A percentile compares a stretch with the other conserved stretches of the same genome.
These are phyloP conservation scores for Euura lappo DNA, from an alignment of 1,140 invertebrate species.

Conservation along the genomic window DNA sequence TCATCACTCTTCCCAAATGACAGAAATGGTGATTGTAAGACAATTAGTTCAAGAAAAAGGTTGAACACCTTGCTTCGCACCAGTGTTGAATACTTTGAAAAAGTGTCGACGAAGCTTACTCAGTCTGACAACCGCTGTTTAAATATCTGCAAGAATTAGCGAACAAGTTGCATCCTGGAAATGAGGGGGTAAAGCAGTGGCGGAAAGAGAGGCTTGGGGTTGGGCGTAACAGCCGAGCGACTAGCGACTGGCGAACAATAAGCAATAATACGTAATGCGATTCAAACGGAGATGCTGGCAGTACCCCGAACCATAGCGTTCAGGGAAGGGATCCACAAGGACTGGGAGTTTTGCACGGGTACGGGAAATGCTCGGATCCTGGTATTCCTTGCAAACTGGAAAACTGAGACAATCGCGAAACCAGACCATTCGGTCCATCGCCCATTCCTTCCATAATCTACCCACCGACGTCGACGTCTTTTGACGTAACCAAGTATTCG, in stretches of 20 bases:
- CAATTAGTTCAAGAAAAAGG: no score
- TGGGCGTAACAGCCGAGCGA: slow-evolving; percentile 23
- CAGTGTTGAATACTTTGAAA: no score
- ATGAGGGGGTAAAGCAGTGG: background rate
- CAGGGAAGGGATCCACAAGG: slow-evolving; percentile 28
- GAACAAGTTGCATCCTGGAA: slow-evolving; percentile 20
- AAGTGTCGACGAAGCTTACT: no score
- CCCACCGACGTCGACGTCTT: background rate
- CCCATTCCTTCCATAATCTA: slow-evolving; percentile 37
- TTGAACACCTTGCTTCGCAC: no score
- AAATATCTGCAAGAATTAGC: slow-evolving; percentile 31
- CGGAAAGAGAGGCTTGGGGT: background rate
- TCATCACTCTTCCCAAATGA: no score
- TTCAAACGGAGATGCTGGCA: slow-evolving; percentile 52
- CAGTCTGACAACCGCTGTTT: slow-evolving; percentile 17
- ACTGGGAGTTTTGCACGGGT: background rate
- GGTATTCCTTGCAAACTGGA: slow-evolving; percentile 48
- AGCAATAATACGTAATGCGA: slow-evolving; percentile 57
- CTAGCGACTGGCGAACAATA: slow-evolving; percentile 47
- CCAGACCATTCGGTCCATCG: slow-evolving; percentile 45
- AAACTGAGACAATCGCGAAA: slow-evolving; percentile 53
- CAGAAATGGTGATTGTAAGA: no score
- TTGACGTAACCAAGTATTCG: background rate
- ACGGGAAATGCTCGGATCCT: slow-evolving; percentile 48
- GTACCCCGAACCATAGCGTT: slow-evolving; percentile 40